These are phyloP conservation scores for Eidolon helvum DNA, from an alignment of 2,113 vertebrate genomes.

Conservation along the genomic window DNA sequence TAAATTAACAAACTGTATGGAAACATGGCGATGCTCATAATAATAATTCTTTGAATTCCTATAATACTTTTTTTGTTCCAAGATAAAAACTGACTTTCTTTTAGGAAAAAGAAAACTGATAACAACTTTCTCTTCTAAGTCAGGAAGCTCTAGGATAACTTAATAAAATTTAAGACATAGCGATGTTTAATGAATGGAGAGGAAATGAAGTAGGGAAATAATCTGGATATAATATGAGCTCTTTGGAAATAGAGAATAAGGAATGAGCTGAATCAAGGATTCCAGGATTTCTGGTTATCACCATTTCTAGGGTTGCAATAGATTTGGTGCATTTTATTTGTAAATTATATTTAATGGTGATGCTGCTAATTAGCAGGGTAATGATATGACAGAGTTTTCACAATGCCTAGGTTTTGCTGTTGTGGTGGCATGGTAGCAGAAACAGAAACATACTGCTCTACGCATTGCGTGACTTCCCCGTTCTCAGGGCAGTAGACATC, in stretches of 20 bases:
- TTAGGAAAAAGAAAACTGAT: background rate
- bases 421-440: background rate
- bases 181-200: background rate
- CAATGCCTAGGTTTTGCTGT: background rate
- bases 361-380: background rate
- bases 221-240: background rate
- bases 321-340: background rate
- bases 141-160: background rate
- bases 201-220: background rate
- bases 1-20: background rate
- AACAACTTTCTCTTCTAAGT: background rate
- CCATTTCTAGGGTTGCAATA: background rate
- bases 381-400: background rate
- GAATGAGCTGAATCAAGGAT: background rate
- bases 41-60: constrained; percentile 11
- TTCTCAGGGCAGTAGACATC: background rate
- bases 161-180: constrained; percentile 5
- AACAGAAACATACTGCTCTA: background rate
- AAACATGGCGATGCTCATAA: background rate
- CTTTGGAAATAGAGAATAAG: background rate
- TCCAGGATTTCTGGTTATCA: background rate
- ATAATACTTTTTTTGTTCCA: background rate
- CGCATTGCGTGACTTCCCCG: background rate
- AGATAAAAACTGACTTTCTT: background rate
- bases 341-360: background rate